phyloP scores from a whole-genome alignment of 2,888 invertebrate genomes.

The Orchesella flavescens region DNA sequence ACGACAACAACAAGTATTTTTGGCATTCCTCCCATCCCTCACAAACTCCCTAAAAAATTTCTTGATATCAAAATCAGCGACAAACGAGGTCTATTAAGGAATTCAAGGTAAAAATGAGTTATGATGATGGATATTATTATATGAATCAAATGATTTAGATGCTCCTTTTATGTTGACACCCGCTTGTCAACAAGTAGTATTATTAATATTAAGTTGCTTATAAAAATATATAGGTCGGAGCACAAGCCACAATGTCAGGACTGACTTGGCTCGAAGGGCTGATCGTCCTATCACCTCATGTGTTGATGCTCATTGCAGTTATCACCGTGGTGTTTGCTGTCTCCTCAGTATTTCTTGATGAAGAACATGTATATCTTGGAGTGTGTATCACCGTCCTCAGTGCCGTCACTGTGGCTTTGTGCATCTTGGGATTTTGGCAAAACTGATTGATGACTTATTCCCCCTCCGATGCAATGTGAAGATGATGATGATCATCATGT shows the following conservation, averaged over 20 bases:
- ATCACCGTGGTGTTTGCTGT: constrained; percentile 57
- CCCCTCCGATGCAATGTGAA: not conserved
- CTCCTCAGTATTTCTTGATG: constrained; percentile 58
- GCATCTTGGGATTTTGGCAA: constrained; percentile 58
- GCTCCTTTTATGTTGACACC: too few relatives aligned
- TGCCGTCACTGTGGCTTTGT: constrained; percentile 43
- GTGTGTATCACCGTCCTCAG: constrained; percentile 48
- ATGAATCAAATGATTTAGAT: too few relatives aligned
- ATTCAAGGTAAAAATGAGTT: not conserved
- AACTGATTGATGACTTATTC: constrained; percentile 43
- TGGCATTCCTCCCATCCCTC: constrained; percentile 4
- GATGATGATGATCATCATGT: not conserved
- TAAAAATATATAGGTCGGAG: too few relatives aligned
- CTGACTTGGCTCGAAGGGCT: constrained; percentile 63
- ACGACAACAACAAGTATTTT: constrained; percentile 1
- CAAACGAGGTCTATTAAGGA: not conserved
- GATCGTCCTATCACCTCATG: constrained; percentile 60
- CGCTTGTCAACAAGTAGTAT: too few relatives aligned
- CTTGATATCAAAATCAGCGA: not conserved
- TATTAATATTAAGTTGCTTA: too few relatives aligned
- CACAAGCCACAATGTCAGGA: constrained; percentile 48
- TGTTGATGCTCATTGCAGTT: constrained; percentile 60
- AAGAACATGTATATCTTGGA: constrained; percentile 58
- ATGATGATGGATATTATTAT: too few relatives aligned
- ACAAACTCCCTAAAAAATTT: too few relatives aligned